Conservation (phyloP, 1,140 invertebrate species). For the Chironomus tepperi region DNA sequence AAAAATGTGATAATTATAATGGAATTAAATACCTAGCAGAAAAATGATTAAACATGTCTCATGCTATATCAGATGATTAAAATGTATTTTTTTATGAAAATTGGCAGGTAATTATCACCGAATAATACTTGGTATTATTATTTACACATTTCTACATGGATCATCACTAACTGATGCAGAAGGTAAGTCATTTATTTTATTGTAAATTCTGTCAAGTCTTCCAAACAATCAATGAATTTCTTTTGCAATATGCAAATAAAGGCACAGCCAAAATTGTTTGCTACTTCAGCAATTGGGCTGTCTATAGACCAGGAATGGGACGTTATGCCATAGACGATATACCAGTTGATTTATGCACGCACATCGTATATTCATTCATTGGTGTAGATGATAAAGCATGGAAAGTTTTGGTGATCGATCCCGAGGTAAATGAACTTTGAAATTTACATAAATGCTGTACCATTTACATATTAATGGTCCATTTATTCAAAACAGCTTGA, state of each 20-base stretch:
- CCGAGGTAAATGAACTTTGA: conserved; percentile 47
- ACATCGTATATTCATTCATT: conserved; percentile 84
- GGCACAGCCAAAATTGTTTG: conserved; percentile 60
- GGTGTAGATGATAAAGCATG: conserved; percentile 70
- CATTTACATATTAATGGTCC: conserved; percentile 9
- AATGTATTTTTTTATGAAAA: too few species aligned
- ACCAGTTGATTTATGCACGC: conserved; percentile 73
- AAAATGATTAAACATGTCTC: too few species aligned
- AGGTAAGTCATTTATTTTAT: neutral
- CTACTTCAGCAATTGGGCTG: conserved; percentile 88
- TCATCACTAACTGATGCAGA: neutral
- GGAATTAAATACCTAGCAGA: too few species aligned
- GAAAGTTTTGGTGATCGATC: conserved; percentile 69
- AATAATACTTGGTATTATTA: neutral
- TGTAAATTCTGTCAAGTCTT: neutral
- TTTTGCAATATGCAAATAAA: conserved; percentile 28
- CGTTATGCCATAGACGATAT: conserved; percentile 75
- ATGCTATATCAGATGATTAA: too few species aligned
- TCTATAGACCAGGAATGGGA: conserved; percentile 73
- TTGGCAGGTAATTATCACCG: neutral
- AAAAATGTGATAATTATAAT: too few species aligned
- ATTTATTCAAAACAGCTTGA: conserved; percentile 48
- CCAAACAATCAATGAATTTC: neutral
- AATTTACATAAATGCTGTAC: neutral
- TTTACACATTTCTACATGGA: neutral